Evolutionary conservation across 2,113 vertebrate genomes (phyloP).

Genomic region (Clarias magur): DNA sequence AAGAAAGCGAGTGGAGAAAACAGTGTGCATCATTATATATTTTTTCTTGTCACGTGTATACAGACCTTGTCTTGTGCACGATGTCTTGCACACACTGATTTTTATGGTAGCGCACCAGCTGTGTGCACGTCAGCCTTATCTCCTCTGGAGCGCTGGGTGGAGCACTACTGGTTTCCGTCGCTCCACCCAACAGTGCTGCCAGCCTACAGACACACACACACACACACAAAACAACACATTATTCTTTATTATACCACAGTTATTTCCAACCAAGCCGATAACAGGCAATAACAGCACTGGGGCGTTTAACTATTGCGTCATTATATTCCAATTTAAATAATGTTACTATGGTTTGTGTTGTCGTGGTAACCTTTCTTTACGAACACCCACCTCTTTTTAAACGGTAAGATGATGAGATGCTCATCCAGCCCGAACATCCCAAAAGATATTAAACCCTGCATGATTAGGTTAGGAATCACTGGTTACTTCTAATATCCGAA

Average conservation of each 20-base stretch:
- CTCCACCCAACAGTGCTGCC: slow-evolving; percentile 81
- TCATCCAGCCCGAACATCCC: slow-evolving; percentile 95
- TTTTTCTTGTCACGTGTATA: not conserved
- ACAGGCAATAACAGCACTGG: too few species aligned
- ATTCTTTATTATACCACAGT: not conserved
- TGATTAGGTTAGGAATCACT: not conserved
- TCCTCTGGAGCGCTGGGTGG: slow-evolving; percentile 82
- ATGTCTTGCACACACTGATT: slow-evolving; percentile 90
- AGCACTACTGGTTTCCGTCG: slow-evolving; percentile 59
- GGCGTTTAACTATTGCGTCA: too few species aligned
- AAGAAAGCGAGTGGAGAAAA: not conserved
- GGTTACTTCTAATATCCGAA: not conserved
- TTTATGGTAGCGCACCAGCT: slow-evolving; percentile 92
- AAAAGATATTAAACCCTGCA: slow-evolving; percentile 93
- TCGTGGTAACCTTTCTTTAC: not conserved
- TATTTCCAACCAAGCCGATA: too few species aligned
- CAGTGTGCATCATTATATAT: too few species aligned
- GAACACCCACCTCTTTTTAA: slow-evolving; percentile 86
- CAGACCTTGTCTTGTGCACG: slow-evolving; percentile 85
- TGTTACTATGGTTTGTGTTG: not conserved
- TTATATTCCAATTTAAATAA: not conserved
- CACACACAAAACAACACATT: not conserved
- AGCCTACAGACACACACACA: slow-evolving; percentile 68
- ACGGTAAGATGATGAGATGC: slow-evolving; percentile 92
- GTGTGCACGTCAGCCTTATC: slow-evolving; percentile 92